Evolutionary conservation across 2,113 vertebrate genomes (phyloP).

Genomic region (Carollia perspicillata): DNA sequence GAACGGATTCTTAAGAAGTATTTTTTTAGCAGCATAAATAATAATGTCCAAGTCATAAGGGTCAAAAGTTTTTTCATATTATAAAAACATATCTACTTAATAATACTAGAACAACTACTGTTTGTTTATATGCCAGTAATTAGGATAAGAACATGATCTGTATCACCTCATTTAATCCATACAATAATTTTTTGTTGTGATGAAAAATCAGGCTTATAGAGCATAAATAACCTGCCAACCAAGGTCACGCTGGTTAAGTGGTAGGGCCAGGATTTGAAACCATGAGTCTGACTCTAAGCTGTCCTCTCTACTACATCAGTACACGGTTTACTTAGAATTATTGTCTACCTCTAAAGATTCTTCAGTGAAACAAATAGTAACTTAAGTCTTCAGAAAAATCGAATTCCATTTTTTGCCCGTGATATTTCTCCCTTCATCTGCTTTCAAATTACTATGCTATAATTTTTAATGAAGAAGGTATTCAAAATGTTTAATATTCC

Average conservation of each 20-base stretch:
- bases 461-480: slow-evolving; percentile 18
- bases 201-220: slow-evolving; percentile 2
- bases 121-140: neutral
- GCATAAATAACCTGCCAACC: neutral
- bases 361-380: slow-evolving; percentile 8
- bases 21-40: slow-evolving; percentile 7
- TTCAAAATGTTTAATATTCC: slow-evolving; percentile 41
- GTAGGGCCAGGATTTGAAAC: neutral
- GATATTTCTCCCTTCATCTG: neutral
- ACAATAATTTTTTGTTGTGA: neutral
- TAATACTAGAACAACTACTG: neutral
- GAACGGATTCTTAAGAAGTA: neutral
- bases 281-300: neutral
- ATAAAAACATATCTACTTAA: neutral
- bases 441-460: slow-evolving; percentile 4
- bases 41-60: neutral
- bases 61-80: slow-evolving; percentile 23
- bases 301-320: neutral
- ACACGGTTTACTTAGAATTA: neutral
- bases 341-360: neutral
- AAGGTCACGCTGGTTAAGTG: neutral
- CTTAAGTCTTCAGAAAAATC: neutral
- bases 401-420: neutral
- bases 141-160: neutral
- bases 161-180: neutral